Evolutionary conservation across 2,888 invertebrate species (phyloP).

Genomic region (Philaethria dido): DNA sequence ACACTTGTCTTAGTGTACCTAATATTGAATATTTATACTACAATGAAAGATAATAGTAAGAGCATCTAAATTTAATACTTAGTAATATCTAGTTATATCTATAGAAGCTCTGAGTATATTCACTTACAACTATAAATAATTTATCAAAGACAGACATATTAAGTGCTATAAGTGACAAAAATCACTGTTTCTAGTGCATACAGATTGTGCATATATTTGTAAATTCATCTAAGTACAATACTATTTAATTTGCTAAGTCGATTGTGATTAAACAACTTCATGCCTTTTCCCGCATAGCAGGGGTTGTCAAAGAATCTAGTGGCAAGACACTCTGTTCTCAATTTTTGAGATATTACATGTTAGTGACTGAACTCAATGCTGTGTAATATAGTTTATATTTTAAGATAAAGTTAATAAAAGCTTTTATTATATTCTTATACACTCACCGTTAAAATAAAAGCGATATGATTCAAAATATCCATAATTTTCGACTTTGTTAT

Average conservation of each 20-base stretch:
- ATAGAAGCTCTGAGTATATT: conserved; percentile 15
- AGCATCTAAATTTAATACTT: no score
- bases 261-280: not conserved
- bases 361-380: no score
- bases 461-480: no score
- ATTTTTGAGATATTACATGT: not conserved
- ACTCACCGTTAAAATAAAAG: not conserved
- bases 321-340: no score
- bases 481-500: not conserved
- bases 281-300: no score
- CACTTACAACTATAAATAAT: conserved; percentile 20
- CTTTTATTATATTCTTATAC: not conserved
- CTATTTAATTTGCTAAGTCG: conserved; percentile 1
- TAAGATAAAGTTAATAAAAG: not conserved
- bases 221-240: not conserved
- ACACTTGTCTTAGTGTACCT: no score
- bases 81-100: no score
- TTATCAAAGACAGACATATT: not conserved
- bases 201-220: conserved; percentile 12
- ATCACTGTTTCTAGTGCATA: conserved; percentile 20
- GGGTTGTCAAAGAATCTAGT: no score
- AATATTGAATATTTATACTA: no score
- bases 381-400: not conserved
- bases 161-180: conserved; percentile 18
- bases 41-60: no score